Conservation (phyloP, 2,113 vertebrate genomes). For the Prolemur simus region DNA sequence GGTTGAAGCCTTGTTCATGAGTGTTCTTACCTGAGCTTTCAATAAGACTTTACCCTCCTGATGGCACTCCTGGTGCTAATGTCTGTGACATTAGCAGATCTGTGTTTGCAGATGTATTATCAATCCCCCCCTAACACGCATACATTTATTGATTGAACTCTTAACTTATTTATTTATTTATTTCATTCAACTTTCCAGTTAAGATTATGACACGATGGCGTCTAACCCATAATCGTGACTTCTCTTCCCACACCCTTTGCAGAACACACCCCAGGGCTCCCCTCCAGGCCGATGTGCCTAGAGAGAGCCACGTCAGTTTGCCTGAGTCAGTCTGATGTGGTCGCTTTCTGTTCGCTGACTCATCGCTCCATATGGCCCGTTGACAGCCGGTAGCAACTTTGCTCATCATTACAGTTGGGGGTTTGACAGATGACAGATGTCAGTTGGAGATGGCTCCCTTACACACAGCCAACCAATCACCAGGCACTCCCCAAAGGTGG, state of each 20-base stretch:
- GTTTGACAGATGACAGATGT: conserved; percentile 75
- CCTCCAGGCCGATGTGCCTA: neutral
- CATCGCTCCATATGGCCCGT: conserved; percentile 52
- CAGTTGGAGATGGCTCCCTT: conserved; percentile 44
- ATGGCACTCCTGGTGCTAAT: too few species aligned
- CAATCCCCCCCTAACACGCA: neutral
- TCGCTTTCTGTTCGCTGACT: neutral
- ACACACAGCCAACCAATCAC: conserved; percentile 44
- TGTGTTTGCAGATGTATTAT: neutral
- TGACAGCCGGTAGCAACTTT: conserved; percentile 60
- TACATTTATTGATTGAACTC: neutral
- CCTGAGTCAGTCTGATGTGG: neutral
- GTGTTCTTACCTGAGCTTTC: neutral
- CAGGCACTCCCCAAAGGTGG: conserved; percentile 15
- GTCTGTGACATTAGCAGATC: neutral
- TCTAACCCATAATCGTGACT: fast-evolving
- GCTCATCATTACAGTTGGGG: conserved; percentile 51
- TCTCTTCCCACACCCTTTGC: fast-evolving
- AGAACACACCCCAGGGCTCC: too few species aligned
- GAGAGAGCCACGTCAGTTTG: neutral
- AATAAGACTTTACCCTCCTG: neutral
- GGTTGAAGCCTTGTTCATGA: neutral
- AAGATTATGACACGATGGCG: neutral
- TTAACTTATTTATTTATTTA: neutral
- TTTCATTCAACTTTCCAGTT: neutral